These are phyloP conservation scores for Neogobius melanostomus DNA, from an alignment of 2,113 vertebrate genomes.

Conservation along the genomic window DNA sequence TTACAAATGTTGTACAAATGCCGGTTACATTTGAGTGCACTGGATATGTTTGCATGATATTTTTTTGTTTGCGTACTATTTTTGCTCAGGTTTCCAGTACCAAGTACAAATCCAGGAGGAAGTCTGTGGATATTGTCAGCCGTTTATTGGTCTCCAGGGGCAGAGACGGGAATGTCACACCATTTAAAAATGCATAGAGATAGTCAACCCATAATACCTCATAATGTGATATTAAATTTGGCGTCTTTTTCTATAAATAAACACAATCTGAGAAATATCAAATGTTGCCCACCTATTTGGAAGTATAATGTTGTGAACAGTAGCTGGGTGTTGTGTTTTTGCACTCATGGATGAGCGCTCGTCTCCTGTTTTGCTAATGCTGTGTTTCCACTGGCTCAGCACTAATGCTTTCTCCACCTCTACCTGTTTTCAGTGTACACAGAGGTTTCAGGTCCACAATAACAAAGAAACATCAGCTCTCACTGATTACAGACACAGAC, in stretches of 20 bases:
- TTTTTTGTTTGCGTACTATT: neutral
- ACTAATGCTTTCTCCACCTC: slow-evolving; percentile 20
- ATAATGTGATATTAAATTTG: neutral
- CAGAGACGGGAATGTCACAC: neutral
- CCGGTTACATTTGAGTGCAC: neutral
- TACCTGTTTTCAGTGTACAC: slow-evolving; percentile 20
- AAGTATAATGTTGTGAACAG: neutral
- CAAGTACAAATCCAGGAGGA: neutral
- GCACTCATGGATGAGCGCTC: slow-evolving; percentile 3
- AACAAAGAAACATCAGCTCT: neutral
- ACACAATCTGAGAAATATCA: neutral
- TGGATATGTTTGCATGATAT: neutral
- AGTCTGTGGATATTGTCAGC: neutral
- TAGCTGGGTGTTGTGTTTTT: slow-evolving; percentile 2
- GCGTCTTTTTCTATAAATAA: neutral
- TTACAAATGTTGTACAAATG: too few species aligned
- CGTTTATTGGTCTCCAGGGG: neutral
- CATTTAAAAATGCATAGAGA: neutral
- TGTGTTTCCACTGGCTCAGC: slow-evolving; percentile 38
- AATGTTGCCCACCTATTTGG: neutral
- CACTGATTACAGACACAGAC: neutral
- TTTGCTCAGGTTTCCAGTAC: neutral
- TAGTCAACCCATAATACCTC: neutral
- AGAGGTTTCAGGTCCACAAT: neutral
- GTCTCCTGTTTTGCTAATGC: slow-evolving; percentile 12